Evolutionary conservation across 2,113 vertebrate genomes (phyloP).

Genomic region (Myanophis thanlyinensis): DNA sequence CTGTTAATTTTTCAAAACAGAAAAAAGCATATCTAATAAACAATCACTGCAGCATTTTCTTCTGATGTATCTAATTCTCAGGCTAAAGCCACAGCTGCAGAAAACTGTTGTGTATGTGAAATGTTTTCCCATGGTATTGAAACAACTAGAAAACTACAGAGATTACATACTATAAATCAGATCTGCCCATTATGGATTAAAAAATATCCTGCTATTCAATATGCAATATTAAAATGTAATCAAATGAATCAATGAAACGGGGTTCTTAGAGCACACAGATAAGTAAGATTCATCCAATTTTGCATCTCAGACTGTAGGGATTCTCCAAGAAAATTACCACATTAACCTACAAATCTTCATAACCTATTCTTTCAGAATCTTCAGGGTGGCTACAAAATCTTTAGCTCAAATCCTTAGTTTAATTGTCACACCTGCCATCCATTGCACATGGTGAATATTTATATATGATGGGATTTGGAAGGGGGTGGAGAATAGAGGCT

Average conservation of each 20-base stretch:
- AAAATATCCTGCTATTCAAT: background rate
- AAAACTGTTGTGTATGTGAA: constrained; percentile 23
- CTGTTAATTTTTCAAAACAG: constrained; percentile 27
- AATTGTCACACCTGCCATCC: background rate
- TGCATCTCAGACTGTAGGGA: background rate
- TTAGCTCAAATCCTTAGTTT: too few relatives aligned
- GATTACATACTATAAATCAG: background rate
- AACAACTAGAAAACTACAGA: background rate
- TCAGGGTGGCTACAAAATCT: background rate
- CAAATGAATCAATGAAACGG: background rate
- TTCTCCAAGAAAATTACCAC: background rate
- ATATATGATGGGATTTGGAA: background rate
- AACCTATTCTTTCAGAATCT: background rate
- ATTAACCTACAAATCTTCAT: background rate
- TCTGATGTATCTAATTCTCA: constrained; percentile 9
- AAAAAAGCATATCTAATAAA: constrained; percentile 35
- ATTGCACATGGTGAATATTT: background rate
- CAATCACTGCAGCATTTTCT: background rate
- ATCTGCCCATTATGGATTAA: background rate
- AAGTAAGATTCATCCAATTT: background rate
- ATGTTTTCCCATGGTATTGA: background rate
- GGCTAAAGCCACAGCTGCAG: background rate
- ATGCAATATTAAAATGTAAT: background rate
- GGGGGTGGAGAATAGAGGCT: background rate
- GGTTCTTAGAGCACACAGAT: background rate